Percentiles rank a stretch among this genome's conserved stretches.
Evolutionary conservation across 1,140 invertebrate species (phyloP).

Genomic region (Sipha flava): DNA sequence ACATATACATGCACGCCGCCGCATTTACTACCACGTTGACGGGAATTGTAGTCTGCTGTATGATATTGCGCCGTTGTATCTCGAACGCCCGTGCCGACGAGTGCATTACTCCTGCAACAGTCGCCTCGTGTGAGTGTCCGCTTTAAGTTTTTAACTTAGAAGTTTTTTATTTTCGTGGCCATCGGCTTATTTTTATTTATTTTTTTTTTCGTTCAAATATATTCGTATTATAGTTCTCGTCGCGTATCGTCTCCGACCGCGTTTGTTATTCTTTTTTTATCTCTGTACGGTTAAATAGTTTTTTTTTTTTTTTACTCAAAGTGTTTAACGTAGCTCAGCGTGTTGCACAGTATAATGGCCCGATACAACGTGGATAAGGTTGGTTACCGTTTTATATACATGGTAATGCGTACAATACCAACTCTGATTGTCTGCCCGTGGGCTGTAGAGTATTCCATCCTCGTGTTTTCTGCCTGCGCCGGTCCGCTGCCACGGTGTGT

Average conservation of each 20-base stretch:
- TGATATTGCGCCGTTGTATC: background rate
- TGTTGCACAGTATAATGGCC: background rate
- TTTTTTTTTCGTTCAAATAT: background rate
- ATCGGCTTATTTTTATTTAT: background rate
- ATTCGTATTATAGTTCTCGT: no score
- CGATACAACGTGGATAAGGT: background rate
- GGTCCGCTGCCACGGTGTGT: background rate
- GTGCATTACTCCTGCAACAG: background rate
- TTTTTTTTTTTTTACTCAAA: background rate
- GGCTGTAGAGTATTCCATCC: no score
- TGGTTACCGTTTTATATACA: background rate
- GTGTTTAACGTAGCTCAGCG: background rate
- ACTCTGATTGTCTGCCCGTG: background rate
- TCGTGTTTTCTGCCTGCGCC: background rate
- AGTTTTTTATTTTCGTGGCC: no score
- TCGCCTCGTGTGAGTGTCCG: background rate
- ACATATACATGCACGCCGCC: no score
- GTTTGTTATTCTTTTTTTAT: no score
- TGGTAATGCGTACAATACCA: no score
- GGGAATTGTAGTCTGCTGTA: no score
- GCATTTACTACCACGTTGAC: no score
- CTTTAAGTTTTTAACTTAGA: no score
- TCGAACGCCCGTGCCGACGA: background rate
- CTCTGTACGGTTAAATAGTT: background rate
- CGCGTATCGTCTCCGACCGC: no score